Base-by-base conservation (phyloP, 2,797 vertebrate genomes). In the Vespertilio murinus region DNA sequence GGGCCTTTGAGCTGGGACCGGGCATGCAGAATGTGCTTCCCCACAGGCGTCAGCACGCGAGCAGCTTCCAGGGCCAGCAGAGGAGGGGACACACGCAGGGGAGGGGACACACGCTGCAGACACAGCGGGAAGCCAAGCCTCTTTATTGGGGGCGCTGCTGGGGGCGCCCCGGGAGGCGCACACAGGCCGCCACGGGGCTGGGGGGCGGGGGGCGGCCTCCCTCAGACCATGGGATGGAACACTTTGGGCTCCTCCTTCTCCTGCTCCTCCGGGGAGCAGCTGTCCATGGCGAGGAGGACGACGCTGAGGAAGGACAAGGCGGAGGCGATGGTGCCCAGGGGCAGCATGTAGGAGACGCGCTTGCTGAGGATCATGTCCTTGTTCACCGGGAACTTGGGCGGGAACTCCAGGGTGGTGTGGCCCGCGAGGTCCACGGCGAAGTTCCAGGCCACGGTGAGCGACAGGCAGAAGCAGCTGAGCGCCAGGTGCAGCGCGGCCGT, bases 381-480 rank as follows among this genome's bases (percentile, higher is more conserved):
- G 25, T 5, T 98, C 98, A 59, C 97, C 96, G 38, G 97, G 88
- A 17, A 94, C 98, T 98, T 64, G 98, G 81, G 64, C 95, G 65
- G 97, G 98, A 99, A 80, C 98, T 95, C 18, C 23, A 95, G 10
- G 8, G 61, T 30, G 40, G 14, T 82, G 2, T 77, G 0, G 1
- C 45, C 73, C 5, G 2, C 54, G 4, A 81, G 3, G 0, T 91
- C 97, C 0, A 98, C 98, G 67, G 18, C 97, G 96, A 98, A 96
- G 97, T 99, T 99, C 99, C 98, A 99, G 67, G 74, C 95, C 20
- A 84, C 95, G 0, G 98, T 97, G 52, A 98, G 88, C 3, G 97
- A 2, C 22, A 97, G 92, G 33, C 98, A 94, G 2, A 59, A 30
- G 3, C 96, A 97, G 1, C 98, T 97, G 40, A 98, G 67, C 52